Evolutionary conservation across 2,113 vertebrate species (phyloP).

Genomic region (Zootoca vivipara): DNA sequence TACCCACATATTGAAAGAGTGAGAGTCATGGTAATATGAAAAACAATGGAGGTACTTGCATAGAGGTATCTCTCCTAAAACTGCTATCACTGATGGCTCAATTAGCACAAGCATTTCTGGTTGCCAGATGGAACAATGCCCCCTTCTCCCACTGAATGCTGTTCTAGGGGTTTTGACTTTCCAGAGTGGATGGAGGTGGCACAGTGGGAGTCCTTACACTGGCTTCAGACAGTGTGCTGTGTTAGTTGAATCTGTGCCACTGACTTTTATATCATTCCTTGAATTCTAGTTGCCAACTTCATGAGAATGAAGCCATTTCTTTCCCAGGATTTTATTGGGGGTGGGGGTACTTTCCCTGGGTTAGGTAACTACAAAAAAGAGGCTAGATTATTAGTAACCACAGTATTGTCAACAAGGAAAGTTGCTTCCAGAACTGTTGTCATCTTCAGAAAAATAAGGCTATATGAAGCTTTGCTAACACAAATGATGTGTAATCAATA

Average conservation of each 20-base stretch:
- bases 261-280: constrained; percentile 19
- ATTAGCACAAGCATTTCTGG: too few relatives aligned
- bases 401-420: background rate
- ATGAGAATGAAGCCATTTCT: background rate
- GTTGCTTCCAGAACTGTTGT: background rate
- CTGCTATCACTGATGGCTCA: background rate
- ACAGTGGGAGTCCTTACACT: too few relatives aligned
- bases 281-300: background rate
- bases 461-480: background rate
- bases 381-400: background rate
- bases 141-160: too few relatives aligned
- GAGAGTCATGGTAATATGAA: background rate
- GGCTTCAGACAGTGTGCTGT: too few relatives aligned
- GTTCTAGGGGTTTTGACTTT: too few relatives aligned
- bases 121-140: too few relatives aligned
- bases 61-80: background rate
- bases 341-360: background rate
- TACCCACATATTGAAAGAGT: background rate
- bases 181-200: too few relatives aligned
- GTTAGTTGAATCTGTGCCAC: background rate
- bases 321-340: background rate
- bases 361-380: constrained; percentile 12
- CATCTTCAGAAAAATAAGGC: background rate
- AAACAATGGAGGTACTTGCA: background rate
- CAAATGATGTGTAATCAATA: background rate